Percentiles rank a stretch among this genome's conserved stretches.
Conservation (phyloP, 2,113 vertebrate species). For the Ceuthmochares aereus region DNA sequence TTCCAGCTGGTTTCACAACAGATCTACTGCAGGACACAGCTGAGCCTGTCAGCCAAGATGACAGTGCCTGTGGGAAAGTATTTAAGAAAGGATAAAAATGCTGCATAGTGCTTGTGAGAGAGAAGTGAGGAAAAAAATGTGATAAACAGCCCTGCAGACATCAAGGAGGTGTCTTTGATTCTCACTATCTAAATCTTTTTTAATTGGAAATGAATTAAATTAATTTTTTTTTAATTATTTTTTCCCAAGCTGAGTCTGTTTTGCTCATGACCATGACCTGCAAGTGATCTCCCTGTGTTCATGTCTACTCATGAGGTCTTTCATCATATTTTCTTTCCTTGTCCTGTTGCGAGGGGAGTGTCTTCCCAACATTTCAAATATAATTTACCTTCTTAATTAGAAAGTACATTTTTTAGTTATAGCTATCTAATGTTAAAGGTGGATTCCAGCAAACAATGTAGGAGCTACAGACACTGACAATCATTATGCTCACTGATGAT, state of each 20-base stretch:
- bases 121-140: not conserved
- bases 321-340: not conserved
- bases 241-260: not conserved
- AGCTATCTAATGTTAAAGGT: not conserved
- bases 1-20: not conserved
- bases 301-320: not conserved
- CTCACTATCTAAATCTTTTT: not conserved
- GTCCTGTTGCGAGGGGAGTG: too few species aligned
- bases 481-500: not conserved
- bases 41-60: not conserved
- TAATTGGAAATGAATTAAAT: not conserved
- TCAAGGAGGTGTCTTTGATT: not conserved
- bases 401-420: not conserved
- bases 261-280: not conserved
- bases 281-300: not conserved
- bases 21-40: not conserved
- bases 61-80: fast-evolving
- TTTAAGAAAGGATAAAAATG: not conserved
- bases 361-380: not conserved
- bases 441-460: not conserved
- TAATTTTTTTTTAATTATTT: not conserved
- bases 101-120: fast-evolving
- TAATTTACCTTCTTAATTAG: not conserved
- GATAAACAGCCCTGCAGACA: not conserved
- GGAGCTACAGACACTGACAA: not conserved